phyloP scores from a whole-genome alignment of 2,888 invertebrate species.

The Leptopterna dolabrata region DNA sequence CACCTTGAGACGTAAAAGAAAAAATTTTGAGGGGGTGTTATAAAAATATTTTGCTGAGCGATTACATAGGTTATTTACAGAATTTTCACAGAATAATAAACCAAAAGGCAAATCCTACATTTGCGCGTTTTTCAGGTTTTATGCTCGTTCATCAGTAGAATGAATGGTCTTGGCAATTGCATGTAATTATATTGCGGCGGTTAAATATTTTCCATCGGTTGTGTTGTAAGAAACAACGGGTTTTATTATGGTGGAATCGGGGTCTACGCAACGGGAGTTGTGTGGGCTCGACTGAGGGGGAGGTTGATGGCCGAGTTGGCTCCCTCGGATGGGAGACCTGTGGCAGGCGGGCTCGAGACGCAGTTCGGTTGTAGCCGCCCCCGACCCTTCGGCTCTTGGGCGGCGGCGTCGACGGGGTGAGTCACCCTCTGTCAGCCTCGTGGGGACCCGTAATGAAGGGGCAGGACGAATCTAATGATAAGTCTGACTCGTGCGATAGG shows the following conservation, averaged over 20 bases:
- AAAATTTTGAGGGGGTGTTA: too few species aligned
- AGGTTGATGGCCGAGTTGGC: not conserved
- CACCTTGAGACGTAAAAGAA: too few species aligned
- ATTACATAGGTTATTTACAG: too few species aligned
- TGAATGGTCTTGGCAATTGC: too few species aligned
- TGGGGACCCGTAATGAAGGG: slow-evolving; percentile 27
- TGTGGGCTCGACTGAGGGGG: not conserved
- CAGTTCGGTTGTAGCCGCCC: not conserved
- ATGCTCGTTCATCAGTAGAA: too few species aligned
- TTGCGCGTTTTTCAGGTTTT: too few species aligned
- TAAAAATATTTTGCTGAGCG: too few species aligned
- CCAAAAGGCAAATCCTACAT: too few species aligned
- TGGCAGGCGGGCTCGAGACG: not conserved
- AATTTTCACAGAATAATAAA: too few species aligned
- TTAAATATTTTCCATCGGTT: not conserved
- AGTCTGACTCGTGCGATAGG: slow-evolving; percentile 18
- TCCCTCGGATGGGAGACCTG: not conserved
- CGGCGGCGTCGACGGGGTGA: slow-evolving; percentile 21
- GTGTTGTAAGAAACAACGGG: not conserved
- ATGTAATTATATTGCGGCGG: too few species aligned
- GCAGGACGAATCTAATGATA: slow-evolving; percentile 17
- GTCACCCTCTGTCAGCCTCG: slow-evolving; percentile 16
- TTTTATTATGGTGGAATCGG: not conserved
- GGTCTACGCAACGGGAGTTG: not conserved
- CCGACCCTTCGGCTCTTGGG: not conserved